Evolutionary conservation across 2,888 invertebrate genomes (phyloP), one percentile per base, ranked within the genome.

Genomic region (Dermolepida albohirtum): DNA sequence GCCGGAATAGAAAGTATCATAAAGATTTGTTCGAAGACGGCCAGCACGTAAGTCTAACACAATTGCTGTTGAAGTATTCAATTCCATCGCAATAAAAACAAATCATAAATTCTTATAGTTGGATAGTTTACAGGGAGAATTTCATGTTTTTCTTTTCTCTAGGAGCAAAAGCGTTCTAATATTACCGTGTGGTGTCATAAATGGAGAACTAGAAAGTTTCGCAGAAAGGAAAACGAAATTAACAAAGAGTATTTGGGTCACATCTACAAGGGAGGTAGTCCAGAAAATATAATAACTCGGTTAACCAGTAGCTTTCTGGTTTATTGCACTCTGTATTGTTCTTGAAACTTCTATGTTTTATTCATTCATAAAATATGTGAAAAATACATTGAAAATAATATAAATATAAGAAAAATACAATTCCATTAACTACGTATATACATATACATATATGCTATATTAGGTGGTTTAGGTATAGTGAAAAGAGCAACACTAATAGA

Each of bases 11-110:
- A 52, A 64, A 43, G 41, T 41, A 16, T 52, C 52, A 44, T 64
- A 64, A 64, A 64, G n/a, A n/a, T 52, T 64, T 64, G 43, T 51
- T 44, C 29, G 16, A 29, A 17, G 41, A 27, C 11, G 12, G 12
- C 16, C 39, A 50, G 22, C 39, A 64, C 63, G 50, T 50, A 49
- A 51, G 34, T 64, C 7, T 49, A 29, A 39, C 64, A 51, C 64
- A 64, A 64, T 64, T 40, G 41, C 64, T 51, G 64, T 49, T 64
- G 52, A 64, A 64, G 52, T 41, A 27, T 51, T 52, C 43, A 16
- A 52, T 64, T 64, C 52, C 29, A 17, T 34, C 27, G 64, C 52
- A 64, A 49, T 64, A 64, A 64, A 64, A 64, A 64, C 64, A 64
- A 64, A 64, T 64, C 64, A 52, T 64, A 64, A 64, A 64, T 64